Percentiles rank a stretch among this genome's conserved stretches.
Evolutionary conservation across 2,113 vertebrate species (phyloP).

Genomic region (Coregonus clupeaformis): DNA sequence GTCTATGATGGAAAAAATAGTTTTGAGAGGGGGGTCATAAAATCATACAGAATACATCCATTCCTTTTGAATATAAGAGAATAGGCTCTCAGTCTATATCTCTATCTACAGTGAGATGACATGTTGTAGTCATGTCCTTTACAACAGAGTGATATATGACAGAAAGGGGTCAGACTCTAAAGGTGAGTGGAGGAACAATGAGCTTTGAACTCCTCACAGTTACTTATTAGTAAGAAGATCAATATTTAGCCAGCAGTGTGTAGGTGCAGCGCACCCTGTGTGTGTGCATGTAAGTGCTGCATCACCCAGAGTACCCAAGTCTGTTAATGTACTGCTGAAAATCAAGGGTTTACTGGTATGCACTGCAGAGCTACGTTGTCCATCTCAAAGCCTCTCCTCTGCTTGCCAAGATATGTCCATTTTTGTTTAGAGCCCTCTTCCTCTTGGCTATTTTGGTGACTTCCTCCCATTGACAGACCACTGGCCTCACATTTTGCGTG

Average conservation of each 20-base stretch:
- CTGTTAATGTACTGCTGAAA: conserved; percentile 40
- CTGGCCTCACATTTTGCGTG: neutral
- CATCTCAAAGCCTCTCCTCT: neutral
- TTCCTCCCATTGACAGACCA: conserved; percentile 26
- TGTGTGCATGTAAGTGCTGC: neutral
- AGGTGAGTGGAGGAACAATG: conserved; percentile 39
- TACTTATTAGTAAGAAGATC: conserved; percentile 58
- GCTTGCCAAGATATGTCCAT: neutral
- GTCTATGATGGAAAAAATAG: too few species aligned
- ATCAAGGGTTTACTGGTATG: conserved; percentile 1
- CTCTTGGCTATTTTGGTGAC: conserved; percentile 32
- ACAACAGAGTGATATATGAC: neutral
- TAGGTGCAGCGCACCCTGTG: neutral
- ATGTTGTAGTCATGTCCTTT: neutral
- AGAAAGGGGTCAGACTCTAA: conserved; percentile 21
- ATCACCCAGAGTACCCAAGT: conserved; percentile 8
- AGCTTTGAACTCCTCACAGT: conserved; percentile 43
- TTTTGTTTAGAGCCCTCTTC: conserved; percentile 19
- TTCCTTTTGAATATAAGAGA: neutral
- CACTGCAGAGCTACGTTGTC: neutral
- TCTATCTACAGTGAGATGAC: neutral
- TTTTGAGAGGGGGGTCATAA: neutral
- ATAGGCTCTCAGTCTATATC: neutral
- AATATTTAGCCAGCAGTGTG: conserved; percentile 27
- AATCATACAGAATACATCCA: neutral